Evolutionary conservation across 2,797 vertebrate genomes (phyloP).

Genomic region (Parambassis ranga): DNA sequence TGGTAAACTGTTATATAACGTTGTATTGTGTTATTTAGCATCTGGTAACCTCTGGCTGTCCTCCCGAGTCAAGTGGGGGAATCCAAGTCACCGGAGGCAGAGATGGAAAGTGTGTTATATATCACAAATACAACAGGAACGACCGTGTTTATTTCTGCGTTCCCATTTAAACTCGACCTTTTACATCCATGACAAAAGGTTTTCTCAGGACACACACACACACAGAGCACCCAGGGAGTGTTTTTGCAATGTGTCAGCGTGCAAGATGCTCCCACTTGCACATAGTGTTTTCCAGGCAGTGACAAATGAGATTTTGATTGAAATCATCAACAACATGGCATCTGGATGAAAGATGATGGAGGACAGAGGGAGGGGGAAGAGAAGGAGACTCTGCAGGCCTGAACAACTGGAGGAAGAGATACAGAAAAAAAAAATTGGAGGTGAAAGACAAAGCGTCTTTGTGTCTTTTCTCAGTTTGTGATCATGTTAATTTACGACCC

Average conservation of each 20-base stretch:
- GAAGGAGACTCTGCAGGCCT: not conserved
- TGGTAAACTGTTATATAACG: constrained; percentile 51
- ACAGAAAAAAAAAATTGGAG: not conserved
- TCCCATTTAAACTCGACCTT: constrained; percentile 18
- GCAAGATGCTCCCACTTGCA: constrained; percentile 29
- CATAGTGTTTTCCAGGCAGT: constrained; percentile 28
- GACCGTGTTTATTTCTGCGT: constrained; percentile 49
- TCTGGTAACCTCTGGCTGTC: constrained; percentile 73
- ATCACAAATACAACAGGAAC: constrained; percentile 54
- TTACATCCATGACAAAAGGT: constrained; percentile 36
- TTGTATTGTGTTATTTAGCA: constrained; percentile 62
- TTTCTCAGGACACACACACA: constrained; percentile 37
- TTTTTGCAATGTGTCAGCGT: constrained; percentile 22
- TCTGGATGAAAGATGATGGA: constrained; percentile 59
- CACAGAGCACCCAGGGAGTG: constrained; percentile 5
- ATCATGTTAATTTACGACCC: not conserved
- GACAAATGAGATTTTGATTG: constrained; percentile 59
- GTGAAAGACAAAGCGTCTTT: not conserved
- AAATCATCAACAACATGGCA: constrained; percentile 59
- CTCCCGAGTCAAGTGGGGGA: constrained; percentile 28
- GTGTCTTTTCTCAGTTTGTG: not conserved
- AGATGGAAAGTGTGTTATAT: constrained; percentile 58
- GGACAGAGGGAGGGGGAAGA: not conserved
- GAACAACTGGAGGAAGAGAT: not conserved
- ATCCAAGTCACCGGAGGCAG: constrained; percentile 61